Evolutionary conservation across 2,113 vertebrate species (phyloP), one percentile per base, ranked within the genome.

Genomic region (Salvelinus namaycush): DNA sequence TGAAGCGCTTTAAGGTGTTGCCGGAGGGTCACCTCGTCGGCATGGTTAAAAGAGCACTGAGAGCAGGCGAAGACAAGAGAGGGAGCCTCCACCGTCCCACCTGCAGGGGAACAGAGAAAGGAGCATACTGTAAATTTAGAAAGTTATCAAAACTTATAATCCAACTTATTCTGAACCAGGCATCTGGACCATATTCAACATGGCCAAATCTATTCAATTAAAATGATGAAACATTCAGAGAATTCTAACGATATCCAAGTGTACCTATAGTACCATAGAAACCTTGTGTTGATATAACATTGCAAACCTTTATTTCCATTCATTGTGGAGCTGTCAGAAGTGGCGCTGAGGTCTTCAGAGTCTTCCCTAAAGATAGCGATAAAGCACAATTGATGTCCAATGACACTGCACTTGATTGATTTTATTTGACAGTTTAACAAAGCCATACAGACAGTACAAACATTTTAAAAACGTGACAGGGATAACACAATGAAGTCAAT

Each of bases 11-110:
- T 14, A 31, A 71, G 29, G 29, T 31, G 72, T 20, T 60, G 72
- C 24, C 34, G 70, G 18, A 57, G 70, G 11, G 4, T 31, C 49
- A 72, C 51, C 26, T 72, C 51, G 14, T 72, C 70, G 14, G 54
- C 24, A 24, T 54, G 70, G 54, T 20, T 16, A 11, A 60, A 57
- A 13, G 49, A 54, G 26, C 24, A 72, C 49, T 54, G 22, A 20
- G 70, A 57, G 70, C 70, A 74, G 31, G 60, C 60, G 54, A 65
- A 65, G 20, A 74, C 60, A 24, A 51, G 44, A 59, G 74, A 54
- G 8, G 39, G 16, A 18, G 57, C 57, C 24, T 68, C 74, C 22
- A 9, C 18, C 39, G 20, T 57, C 11, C 39, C 16, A 26, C 13
- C 71, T 73, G 29, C 14, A 62, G 18, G 27, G 20, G 14, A 60